phyloP scores from a whole-genome alignment of 1,140 invertebrate genomes.

The Aplysia californica region DNA sequence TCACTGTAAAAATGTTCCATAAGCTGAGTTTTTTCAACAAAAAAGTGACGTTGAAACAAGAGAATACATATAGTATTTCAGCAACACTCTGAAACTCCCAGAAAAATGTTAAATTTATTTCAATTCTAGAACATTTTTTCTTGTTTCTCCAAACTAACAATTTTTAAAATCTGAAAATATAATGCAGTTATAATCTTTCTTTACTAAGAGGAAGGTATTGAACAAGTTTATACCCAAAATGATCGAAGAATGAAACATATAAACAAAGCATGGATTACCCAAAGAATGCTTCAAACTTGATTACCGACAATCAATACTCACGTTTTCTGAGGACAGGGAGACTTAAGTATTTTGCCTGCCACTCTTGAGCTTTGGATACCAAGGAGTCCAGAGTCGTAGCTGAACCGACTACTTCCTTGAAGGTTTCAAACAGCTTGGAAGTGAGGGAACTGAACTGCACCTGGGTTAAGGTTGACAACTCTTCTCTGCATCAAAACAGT shows the following conservation, averaged over 20 bases:
- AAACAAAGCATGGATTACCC: not conserved
- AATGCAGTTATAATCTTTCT: not conserved
- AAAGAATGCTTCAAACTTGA: not conserved
- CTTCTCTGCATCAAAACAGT: too few species aligned
- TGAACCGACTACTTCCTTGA: conserved; percentile 15
- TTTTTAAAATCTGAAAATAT: not conserved
- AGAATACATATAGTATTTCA: too few species aligned
- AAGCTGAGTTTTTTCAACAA: too few species aligned
- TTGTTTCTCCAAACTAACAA: not conserved
- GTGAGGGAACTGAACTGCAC: conserved; percentile 18
- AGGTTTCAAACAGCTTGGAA: conserved; percentile 20
- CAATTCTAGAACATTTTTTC: too few species aligned
- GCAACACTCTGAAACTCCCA: too few species aligned
- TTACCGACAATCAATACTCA: not conserved
- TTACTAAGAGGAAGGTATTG: not conserved
- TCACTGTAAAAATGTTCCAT: too few species aligned
- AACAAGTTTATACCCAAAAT: not conserved
- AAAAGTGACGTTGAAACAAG: too few species aligned
- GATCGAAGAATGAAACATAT: not conserved
- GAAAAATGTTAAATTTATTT: too few species aligned
- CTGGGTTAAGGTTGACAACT: conserved; percentile 11
- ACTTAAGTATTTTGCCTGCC: conserved; percentile 9
- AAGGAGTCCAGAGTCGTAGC: not conserved
- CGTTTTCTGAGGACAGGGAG: conserved; percentile 23
- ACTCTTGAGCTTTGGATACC: conserved; percentile 2